Evolutionary conservation across 2,113 vertebrate genomes (phyloP), one percentile per base, ranked within the genome.

Genomic region (Pseudopipra pipra): DNA sequence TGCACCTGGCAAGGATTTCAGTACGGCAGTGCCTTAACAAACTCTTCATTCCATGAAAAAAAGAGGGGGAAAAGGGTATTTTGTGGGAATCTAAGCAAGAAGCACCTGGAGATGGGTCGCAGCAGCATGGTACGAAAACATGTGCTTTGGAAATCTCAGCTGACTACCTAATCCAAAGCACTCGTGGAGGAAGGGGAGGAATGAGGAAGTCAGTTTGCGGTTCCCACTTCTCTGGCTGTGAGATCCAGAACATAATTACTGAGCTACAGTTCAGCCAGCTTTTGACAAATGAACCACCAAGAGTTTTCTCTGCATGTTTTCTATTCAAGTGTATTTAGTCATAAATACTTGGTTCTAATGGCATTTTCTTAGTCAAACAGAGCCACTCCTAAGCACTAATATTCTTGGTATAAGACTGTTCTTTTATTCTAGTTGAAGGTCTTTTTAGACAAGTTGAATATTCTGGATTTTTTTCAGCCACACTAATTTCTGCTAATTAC

Each of bases 171-270:
- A 97, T 96, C 93, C 95, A 63, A 95, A 90, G 93, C 94, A 97
- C 97, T 97, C 97, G 96, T 97, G 95, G 85, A 94, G 95, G 96
- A 97, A 92, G 91, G 90, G 61, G 94, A 88, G 91, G 98, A 98
- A 98, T 98, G 98, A 98, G 98, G 98, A 98, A 98, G 88, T 95
- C 92, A 93, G 90, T 22, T 41, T 44, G 93, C 2, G 95, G 97
- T 97, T 96, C 56, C 41, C 84, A 94, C 63, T 80, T 63, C 94
- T 84, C 79, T 93, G 74, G 88, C 92, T 80, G 91, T 18, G 39
- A 96, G 94, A 96, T 66, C 88, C 96, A 97, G 95, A 58, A 89
- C 89, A 93, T 78, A 86, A 97, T 95, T 90, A 68, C 91, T 88
- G 96, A 96, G 97, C 97, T 61, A 35, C 31, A 30, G 82, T 96